Percentiles rank a stretch among this genome's conserved stretches.
Evolutionary conservation across 2,888 invertebrate genomes (phyloP).

Genomic region (Tinea trinotella): DNA sequence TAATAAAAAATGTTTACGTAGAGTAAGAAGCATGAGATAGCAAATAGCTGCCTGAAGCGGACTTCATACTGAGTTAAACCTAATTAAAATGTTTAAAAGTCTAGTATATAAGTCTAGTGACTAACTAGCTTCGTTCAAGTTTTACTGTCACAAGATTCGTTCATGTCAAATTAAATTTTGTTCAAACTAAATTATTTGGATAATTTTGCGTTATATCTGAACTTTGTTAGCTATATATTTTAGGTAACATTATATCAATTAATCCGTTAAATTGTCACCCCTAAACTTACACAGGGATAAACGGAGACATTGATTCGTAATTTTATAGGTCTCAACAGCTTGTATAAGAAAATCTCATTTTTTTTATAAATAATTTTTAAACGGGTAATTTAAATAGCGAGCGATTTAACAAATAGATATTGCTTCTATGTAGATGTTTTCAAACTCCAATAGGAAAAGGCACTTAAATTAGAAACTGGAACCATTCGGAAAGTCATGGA

Average conservation of each 20-base stretch:
- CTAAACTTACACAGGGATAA: too few relatives aligned
- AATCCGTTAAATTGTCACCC: too few relatives aligned
- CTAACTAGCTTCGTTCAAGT: background rate
- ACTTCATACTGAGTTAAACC: background rate
- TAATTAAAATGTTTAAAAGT: constrained; percentile 8
- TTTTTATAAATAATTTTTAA: too few relatives aligned
- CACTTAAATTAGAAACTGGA: background rate
- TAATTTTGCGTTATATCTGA: background rate
- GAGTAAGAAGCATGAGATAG: background rate
- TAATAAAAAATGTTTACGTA: background rate
- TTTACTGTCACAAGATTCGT: background rate
- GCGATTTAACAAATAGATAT: too few relatives aligned
- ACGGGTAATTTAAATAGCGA: too few relatives aligned
- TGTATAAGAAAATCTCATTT: too few relatives aligned
- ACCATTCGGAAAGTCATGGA: constrained; percentile 23
- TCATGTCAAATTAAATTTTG: background rate
- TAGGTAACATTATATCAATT: too few relatives aligned
- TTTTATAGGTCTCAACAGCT: too few relatives aligned
- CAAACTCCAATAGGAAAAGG: background rate
- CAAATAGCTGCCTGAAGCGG: background rate
- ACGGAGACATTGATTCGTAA: too few relatives aligned
- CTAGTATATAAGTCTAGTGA: background rate
- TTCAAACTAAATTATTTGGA: background rate
- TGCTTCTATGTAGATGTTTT: background rate
- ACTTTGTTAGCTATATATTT: too few relatives aligned